Evolutionary conservation across 2,888 invertebrate species (phyloP).

Genomic region (Dichetophora obliterata): DNA sequence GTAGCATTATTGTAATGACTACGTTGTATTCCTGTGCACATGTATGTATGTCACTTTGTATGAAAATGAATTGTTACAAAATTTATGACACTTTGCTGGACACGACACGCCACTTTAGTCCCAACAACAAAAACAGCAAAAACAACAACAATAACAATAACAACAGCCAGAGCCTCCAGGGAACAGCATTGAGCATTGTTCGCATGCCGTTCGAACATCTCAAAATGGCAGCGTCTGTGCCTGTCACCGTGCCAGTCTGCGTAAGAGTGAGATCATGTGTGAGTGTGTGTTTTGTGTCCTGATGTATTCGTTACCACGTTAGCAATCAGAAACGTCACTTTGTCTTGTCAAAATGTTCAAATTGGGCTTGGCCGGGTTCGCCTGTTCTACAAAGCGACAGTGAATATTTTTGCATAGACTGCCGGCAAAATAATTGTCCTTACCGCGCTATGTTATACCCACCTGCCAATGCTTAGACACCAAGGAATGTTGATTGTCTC

Average conservation of each 20-base stretch:
- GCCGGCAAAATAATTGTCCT: too few relatives aligned
- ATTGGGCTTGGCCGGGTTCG: background rate
- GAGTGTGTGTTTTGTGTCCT: background rate
- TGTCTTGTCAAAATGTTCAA: background rate
- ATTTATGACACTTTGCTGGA: slow-evolving; percentile 42
- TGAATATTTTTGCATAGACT: too few relatives aligned
- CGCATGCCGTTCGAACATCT: background rate
- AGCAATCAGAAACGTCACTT: slow-evolving; percentile 21
- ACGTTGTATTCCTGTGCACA: background rate
- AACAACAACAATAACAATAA: slow-evolving; percentile 2
- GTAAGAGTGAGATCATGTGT: background rate
- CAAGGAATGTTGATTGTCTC: slow-evolving; percentile 14
- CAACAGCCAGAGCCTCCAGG: background rate
- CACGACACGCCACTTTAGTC: slow-evolving; percentile 27
- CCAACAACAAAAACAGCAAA: background rate
- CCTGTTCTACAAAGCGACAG: too few relatives aligned
- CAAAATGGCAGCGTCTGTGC: background rate
- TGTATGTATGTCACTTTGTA: background rate
- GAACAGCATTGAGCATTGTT: slow-evolving; percentile 23
- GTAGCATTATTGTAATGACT: too few relatives aligned
- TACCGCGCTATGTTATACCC: background rate
- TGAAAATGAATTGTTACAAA: slow-evolving; percentile 41
- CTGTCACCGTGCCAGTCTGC: background rate
- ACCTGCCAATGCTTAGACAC: background rate
- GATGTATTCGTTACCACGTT: background rate